Base-by-base conservation (phyloP, 2,113 vertebrate species). In the Columba janthina region DNA sequence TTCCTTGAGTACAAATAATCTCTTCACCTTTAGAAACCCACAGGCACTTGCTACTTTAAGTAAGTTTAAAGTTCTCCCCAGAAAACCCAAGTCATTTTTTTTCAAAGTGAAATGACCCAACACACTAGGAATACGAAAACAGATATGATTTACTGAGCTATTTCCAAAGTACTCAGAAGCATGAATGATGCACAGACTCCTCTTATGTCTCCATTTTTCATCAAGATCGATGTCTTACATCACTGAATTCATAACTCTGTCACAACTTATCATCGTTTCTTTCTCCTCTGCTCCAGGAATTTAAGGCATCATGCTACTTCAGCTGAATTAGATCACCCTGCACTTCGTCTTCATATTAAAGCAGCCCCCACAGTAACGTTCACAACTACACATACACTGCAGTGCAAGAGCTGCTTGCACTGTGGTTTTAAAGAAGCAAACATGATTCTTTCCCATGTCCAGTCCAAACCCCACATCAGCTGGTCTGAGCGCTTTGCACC, bases 81-180 rank as follows among this genome's bases (percentile, higher is more conserved):
- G 29, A 77, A 78, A 79, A 80, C 10, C 13, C 1, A 5, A 65
- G 40, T 24, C 16, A 19, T 66, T 73, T 57, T 79, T 34, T 40
- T 20, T 56, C 28, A 32, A 71, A 84, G 61, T 31, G 46, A 71
- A 93, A 85, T 12, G 60, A 74, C 61, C 46, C 72, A 89, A 70
- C 51, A 53, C 25, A 38, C 2, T 8, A 73, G 46, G 7, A 61
- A 20, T 44, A 78, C 0, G 1, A 71, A 75, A 79, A 71, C 57
- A 69, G 61, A 18, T 15, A 51, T 58, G 76, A 92, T 67, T 93
- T 89, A 85, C 74, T 14, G 81, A 93, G 81, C 70, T 81, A 29
- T n/a, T 88, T 71, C n/a, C 76, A 51, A 51, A 2, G 14, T 11
- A 70, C 71, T 70, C 72, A 81, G 21, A 81, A 72, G 56, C 12